These are phyloP conservation scores for Macrotis lagotis DNA, from an alignment of 2,113 vertebrate genomes.

Conservation along the genomic window DNA sequence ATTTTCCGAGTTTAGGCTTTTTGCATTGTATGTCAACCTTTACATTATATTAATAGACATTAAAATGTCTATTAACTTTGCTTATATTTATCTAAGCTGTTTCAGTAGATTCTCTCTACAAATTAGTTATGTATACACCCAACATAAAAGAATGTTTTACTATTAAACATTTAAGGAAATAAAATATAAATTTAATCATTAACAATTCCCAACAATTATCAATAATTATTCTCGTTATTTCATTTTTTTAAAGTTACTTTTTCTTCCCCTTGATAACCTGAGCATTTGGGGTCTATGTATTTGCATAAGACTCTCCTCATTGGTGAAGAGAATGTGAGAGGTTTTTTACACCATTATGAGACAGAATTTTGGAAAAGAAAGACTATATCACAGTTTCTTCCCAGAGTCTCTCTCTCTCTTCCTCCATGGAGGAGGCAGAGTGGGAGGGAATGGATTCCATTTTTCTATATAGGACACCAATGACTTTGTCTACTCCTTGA, in stretches of 20 bases:
- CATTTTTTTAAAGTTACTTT: not conserved
- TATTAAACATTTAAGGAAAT: not conserved
- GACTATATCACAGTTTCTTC: not conserved
- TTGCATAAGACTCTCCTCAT: not conserved
- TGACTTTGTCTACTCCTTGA: not conserved
- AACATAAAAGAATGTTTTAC: not conserved
- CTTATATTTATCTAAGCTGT: not conserved
- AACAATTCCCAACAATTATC: not conserved
- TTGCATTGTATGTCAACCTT: not conserved
- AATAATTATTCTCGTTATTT: not conserved
- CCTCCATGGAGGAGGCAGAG: not conserved
- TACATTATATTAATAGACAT: no score
- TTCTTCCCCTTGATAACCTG: not conserved
- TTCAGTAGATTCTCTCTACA: not conserved
- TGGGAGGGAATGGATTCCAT: not conserved
- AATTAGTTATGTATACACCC: not conserved
- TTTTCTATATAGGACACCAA: not conserved
- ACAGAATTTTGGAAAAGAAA: not conserved
- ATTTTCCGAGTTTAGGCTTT: not conserved
- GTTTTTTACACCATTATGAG: no score
- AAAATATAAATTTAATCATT: not conserved
- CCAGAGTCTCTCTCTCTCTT: not conserved
- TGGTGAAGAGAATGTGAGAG: not conserved
- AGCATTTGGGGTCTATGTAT: not conserved
- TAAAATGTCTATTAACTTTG: not conserved